Conservation (phyloP, 2,888 invertebrate genomes). For the Sphaerophoria taeniata region DNA sequence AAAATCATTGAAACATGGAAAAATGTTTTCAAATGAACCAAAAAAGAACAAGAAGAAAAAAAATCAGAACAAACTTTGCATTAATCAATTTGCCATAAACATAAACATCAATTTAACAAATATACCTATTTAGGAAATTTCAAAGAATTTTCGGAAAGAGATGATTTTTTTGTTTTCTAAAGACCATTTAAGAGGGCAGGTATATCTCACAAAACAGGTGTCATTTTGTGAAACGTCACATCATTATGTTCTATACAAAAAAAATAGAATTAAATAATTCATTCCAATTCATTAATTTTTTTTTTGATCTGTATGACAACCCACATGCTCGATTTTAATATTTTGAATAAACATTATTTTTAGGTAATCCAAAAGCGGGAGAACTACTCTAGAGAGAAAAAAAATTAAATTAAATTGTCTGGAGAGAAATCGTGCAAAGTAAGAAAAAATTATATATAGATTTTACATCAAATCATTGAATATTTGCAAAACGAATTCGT, state of each 20-base stretch:
- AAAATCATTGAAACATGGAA: too few species aligned
- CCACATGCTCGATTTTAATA: constrained; percentile 20
- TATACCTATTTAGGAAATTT: constrained; percentile 4
- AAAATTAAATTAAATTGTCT: background rate
- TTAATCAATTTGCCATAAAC: constrained; percentile 62
- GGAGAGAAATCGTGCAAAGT: constrained; percentile 26
- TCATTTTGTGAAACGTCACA: constrained; percentile 1
- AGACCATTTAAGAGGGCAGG: too few species aligned
- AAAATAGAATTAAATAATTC: constrained; percentile 16
- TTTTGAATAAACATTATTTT: constrained; percentile 6
- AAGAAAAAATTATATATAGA: background rate
- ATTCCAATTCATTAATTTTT: constrained; percentile 20
- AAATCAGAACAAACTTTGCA: constrained; percentile 23
- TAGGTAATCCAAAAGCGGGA: background rate
- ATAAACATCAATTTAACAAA: constrained; percentile 54
- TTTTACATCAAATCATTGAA: constrained; percentile 14
- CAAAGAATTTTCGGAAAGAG: background rate
- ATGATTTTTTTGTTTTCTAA: too few species aligned
- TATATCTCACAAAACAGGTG: constrained; percentile 19
- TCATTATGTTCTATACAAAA: constrained; percentile 5
- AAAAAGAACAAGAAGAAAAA: too few species aligned
- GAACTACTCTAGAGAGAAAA: background rate
- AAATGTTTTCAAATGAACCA: too few species aligned
- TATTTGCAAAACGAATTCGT: constrained; percentile 44
- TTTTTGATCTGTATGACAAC: constrained; percentile 8